Conservation (phyloP, 1,140 invertebrate species). For the Drosophila nigromelanica region DNA sequence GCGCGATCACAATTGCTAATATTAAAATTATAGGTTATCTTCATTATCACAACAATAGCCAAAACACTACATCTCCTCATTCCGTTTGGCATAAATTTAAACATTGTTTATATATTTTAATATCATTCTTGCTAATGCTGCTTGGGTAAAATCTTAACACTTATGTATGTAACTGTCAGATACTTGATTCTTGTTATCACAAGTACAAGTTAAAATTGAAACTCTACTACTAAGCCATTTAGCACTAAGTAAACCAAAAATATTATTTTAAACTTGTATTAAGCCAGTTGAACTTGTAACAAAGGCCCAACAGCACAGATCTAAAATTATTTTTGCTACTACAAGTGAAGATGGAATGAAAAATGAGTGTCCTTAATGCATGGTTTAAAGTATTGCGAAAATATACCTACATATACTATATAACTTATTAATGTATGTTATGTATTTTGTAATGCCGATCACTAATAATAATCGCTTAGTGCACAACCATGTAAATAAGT, state of each 20-base stretch:
- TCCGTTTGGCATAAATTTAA: slow-evolving; percentile 32
- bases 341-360: slow-evolving; percentile 15
- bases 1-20: neutral
- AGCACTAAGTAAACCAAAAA: slow-evolving; percentile 69
- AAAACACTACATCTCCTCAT: slow-evolving; percentile 21
- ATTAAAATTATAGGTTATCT: slow-evolving; percentile 32
- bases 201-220: slow-evolving; percentile 16
- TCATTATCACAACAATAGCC: slow-evolving; percentile 34
- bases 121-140: slow-evolving; percentile 47
- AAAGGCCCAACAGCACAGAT: slow-evolving; percentile 7
- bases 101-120: slow-evolving; percentile 12
- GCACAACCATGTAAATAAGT: slow-evolving; percentile 78
- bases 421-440: slow-evolving; percentile 54
- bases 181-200: slow-evolving; percentile 6
- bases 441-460: slow-evolving; percentile 62
- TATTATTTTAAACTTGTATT: slow-evolving; percentile 52
- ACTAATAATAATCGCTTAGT: slow-evolving; percentile 66
- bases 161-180: slow-evolving; percentile 36
- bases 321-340: slow-evolving; percentile 7
- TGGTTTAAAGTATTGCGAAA: slow-evolving; percentile 60
- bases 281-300: slow-evolving; percentile 11
- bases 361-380: slow-evolving; percentile 70
- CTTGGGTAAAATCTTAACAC: slow-evolving; percentile 59
- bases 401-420: slow-evolving; percentile 37
- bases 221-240: slow-evolving; percentile 61